phyloP scores from a whole-genome alignment of 2,113 vertebrate species.

The Pelmatolapia mariae region DNA sequence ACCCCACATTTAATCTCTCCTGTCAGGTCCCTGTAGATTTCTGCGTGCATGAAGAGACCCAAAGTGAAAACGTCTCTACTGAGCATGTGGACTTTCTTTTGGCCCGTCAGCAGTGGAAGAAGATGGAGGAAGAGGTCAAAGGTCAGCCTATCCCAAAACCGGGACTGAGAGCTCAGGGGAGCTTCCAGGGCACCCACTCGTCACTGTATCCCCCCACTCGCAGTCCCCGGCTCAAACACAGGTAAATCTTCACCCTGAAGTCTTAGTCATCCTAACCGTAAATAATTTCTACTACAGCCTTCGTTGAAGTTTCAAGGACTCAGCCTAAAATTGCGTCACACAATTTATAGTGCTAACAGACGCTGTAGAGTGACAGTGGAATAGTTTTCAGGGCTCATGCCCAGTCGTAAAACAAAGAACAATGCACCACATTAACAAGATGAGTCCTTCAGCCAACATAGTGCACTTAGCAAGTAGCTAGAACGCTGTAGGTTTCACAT shows the following conservation, averaged over 20 bases:
- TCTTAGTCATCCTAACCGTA: background rate
- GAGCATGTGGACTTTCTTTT: conserved; percentile 67
- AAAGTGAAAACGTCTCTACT: conserved; percentile 55
- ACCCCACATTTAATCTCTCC: background rate
- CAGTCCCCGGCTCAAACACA: conserved; percentile 58
- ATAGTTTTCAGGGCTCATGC: background rate
- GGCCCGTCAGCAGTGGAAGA: conserved; percentile 65
- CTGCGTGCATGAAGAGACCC: conserved; percentile 36
- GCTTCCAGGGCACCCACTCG: conserved; percentile 57
- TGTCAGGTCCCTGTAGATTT: conserved; percentile 39
- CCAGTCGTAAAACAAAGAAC: background rate
- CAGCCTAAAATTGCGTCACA: background rate
- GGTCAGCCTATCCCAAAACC: conserved; percentile 54
- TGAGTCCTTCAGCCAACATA: background rate
- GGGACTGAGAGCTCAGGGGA: conserved; percentile 37
- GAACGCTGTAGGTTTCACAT: background rate
- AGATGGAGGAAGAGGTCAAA: conserved; percentile 65
- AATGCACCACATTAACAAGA: background rate
- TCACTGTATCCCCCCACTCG: conserved; percentile 57
- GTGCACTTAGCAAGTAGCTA: background rate
- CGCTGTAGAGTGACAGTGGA: fast-evolving
- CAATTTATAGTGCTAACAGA: background rate
- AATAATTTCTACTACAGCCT: background rate
- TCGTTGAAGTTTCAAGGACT: background rate
- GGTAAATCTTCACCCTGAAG: background rate